A percentile compares a stretch with the other conserved stretches of the same genome.
Evolutionary conservation across 1,140 invertebrate genomes (phyloP).

Genomic region (Harlomillsia oculata): DNA sequence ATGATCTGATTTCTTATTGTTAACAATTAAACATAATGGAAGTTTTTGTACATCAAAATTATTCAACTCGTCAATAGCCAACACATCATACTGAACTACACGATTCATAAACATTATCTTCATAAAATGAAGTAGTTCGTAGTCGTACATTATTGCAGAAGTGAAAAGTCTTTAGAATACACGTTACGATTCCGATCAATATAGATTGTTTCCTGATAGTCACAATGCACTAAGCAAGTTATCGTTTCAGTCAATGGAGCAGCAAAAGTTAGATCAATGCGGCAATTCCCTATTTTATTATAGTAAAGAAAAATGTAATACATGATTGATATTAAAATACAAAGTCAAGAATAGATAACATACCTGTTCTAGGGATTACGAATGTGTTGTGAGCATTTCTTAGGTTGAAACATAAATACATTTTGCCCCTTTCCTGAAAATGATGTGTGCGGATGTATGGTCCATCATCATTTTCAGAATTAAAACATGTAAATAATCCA

Average conservation of each 20-base stretch:
- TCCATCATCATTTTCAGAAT: not conserved
- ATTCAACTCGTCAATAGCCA: not conserved
- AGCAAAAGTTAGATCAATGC: too few species aligned
- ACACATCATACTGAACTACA: not conserved
- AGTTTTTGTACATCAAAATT: not conserved
- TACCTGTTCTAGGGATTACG: too few species aligned
- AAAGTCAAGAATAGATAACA: too few species aligned
- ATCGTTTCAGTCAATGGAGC: not conserved
- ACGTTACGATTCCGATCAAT: slow-evolving; percentile 15
- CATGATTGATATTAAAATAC: too few species aligned
- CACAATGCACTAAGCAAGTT: slow-evolving; percentile 14
- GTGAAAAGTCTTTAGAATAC: slow-evolving; percentile 13
- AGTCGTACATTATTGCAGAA: not conserved
- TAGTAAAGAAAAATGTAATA: too few species aligned
- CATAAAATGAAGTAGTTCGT: not conserved
- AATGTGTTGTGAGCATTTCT: slow-evolving; percentile 15
- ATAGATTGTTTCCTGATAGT: slow-evolving; percentile 15
- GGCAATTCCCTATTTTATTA: too few species aligned
- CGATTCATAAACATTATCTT: not conserved
- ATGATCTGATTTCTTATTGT: not conserved
- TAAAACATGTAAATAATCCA: slow-evolving; percentile 9
- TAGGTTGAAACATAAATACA: not conserved
- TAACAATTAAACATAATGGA: slow-evolving; percentile 1
- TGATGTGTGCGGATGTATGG: not conserved
- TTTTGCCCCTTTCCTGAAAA: slow-evolving; percentile 5